Percentiles rank a stretch among this genome's conserved stretches.
Evolutionary conservation across 1,140 invertebrate genomes (phyloP).

Genomic region (Sesamia nonagrioides): DNA sequence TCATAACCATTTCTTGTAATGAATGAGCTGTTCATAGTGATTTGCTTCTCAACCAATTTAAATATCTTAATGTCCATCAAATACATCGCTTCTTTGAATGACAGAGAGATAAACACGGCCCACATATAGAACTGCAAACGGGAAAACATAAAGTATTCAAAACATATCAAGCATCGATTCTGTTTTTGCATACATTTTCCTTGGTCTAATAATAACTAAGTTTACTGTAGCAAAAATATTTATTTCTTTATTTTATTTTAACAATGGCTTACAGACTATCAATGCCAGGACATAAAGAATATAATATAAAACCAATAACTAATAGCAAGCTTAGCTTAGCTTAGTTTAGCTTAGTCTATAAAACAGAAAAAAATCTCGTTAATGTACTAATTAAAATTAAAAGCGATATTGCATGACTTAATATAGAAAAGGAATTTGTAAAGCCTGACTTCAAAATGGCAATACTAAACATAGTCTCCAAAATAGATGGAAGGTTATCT

Average conservation of each 20-base stretch:
- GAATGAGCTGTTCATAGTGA: constrained; percentile 18
- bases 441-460: background rate
- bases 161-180: constrained; percentile 10
- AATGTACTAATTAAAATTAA: background rate
- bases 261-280: too few species aligned
- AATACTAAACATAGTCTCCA: background rate
- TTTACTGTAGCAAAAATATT: background rate
- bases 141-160: constrained; percentile 27
- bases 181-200: background rate
- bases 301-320: too few species aligned
- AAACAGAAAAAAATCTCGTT: too few species aligned
- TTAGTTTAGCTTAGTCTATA: too few species aligned
- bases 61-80: constrained; percentile 29
- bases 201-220: constrained; percentile 17
- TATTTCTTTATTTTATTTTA: too few species aligned
- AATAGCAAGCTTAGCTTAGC: too few species aligned
- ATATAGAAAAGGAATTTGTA: background rate
- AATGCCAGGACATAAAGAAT: too few species aligned
- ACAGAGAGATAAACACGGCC: constrained; percentile 16
- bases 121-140: constrained; percentile 5
- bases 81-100: constrained; percentile 5
- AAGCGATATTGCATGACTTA: background rate
- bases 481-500: constrained; percentile 1
- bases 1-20: constrained; percentile 21
- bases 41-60: constrained; percentile 1